Percentiles rank a stretch among this genome's conserved stretches.
Evolutionary conservation across 2,113 vertebrate species (phyloP).

Genomic region (Blennius ocellaris): DNA sequence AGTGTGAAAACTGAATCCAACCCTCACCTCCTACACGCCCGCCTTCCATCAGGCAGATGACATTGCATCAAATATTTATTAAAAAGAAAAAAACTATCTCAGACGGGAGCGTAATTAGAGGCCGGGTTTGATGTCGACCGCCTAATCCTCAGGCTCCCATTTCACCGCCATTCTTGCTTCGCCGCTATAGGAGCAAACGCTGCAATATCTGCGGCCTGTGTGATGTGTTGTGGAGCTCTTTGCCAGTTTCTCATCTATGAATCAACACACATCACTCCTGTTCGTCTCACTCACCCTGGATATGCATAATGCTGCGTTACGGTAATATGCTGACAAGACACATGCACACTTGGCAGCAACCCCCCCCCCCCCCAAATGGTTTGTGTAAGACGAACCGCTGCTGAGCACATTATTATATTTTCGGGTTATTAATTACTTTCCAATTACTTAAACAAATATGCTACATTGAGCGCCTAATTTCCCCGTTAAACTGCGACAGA

Average conservation of each 20-base stretch:
- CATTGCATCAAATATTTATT: conserved; percentile 90
- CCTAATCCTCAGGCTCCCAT: conserved; percentile 70
- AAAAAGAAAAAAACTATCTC: conserved; percentile 78
- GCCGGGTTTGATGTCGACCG: conserved; percentile 70
- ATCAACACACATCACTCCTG: conserved; percentile 53
- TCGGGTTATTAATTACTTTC: conserved; percentile 84
- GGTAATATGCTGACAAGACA: conserved; percentile 53
- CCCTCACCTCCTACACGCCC: conserved; percentile 5
- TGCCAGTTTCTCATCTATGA: conserved; percentile 42
- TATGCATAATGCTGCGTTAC: conserved; percentile 41
- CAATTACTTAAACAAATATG: conserved; percentile 85
- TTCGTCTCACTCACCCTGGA: conserved; percentile 54
- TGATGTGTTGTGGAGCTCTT: conserved; percentile 47
- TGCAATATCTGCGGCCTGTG: conserved; percentile 24
- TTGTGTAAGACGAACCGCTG: conserved; percentile 55
- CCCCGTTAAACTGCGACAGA: conserved; percentile 80
- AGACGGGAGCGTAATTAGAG: conserved; percentile 83
- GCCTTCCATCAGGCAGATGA: conserved; percentile 73
- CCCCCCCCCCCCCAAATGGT: conserved; percentile 38
- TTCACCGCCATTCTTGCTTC: conserved; percentile 57
- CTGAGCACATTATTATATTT: conserved; percentile 72
- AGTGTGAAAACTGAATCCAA: conserved; percentile 21
- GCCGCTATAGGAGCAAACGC: conserved; percentile 44
- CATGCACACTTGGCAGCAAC: conserved; percentile 42
- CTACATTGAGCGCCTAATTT: conserved; percentile 86